Conservation (phyloP, 1,140 invertebrate genomes). For the Palaemon carinicauda region DNA sequence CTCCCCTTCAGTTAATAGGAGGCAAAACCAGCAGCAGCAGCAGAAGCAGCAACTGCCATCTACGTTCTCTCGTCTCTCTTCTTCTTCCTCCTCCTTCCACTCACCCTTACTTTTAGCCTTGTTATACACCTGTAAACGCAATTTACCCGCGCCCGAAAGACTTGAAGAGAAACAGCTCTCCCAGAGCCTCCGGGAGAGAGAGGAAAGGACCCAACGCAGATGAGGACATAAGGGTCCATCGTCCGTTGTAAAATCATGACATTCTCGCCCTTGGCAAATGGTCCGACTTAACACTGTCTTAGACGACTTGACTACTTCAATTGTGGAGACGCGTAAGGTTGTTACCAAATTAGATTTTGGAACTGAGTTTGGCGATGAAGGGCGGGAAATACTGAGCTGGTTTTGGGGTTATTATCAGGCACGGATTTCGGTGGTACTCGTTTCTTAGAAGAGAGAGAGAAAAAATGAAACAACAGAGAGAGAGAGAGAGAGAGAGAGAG, state of each 20-base stretch:
- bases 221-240: neutral
- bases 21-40: neutral
- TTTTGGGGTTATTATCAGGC: constrained; percentile 11
- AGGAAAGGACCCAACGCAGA: neutral
- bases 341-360: constrained; percentile 46
- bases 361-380: constrained; percentile 42
- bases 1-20: too few species aligned
- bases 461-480: too few species aligned
- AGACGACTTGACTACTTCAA: constrained; percentile 13
- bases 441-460: neutral
- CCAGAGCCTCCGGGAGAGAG: neutral
- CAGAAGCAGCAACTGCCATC: too few species aligned
- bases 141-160: constrained; percentile 26
- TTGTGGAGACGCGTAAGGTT: constrained; percentile 40
- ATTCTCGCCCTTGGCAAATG: neutral
- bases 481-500: neutral
- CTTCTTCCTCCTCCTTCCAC: neutral
- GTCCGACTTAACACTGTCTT: neutral
- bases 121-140: constrained; percentile 29
- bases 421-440: neutral
- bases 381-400: constrained; percentile 14
- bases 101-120: neutral
- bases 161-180: constrained; percentile 24
- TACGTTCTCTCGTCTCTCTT: too few species aligned
- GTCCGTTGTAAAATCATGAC: neutral